These are phyloP conservation scores for Otis tarda DNA, from an alignment of 2,113 vertebrate genomes.

Conservation along the genomic window DNA sequence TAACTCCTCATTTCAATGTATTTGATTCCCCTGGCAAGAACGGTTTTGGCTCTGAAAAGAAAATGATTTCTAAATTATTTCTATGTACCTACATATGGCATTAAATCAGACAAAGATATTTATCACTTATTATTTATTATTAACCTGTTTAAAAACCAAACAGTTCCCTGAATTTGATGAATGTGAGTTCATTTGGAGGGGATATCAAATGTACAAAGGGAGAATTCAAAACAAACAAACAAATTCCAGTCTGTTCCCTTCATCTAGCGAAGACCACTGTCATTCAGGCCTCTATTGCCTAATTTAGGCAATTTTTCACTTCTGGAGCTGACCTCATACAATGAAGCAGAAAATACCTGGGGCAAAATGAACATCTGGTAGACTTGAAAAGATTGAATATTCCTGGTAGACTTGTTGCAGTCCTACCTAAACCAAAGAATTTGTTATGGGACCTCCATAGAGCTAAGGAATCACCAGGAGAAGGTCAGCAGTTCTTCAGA, in stretches of 20 bases:
- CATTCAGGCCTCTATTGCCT: background rate
- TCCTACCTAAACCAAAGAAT: background rate
- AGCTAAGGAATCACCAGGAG: background rate
- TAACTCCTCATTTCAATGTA: background rate
- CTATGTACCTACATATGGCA: background rate
- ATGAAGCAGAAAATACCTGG: slow-evolving; percentile 1
- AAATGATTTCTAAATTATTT: background rate
- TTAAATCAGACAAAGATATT: background rate
- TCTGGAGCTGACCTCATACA: background rate
- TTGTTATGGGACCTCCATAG: background rate
- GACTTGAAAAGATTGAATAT: background rate
- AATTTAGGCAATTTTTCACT: background rate
- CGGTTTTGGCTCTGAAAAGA: background rate
- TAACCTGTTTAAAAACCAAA: background rate
- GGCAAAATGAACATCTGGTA: background rate
- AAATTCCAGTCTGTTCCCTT: background rate
- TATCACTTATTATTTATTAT: background rate
- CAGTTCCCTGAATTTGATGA: background rate
- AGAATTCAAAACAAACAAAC: background rate
- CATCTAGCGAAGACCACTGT: background rate
- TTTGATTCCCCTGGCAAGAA: background rate
- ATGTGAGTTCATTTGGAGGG: background rate
- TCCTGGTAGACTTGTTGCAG: background rate
- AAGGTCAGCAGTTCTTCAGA: background rate
- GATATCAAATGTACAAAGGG: background rate